Evolutionary conservation across 2,888 invertebrate genomes (phyloP).

Genomic region (Catocala fraxini): DNA sequence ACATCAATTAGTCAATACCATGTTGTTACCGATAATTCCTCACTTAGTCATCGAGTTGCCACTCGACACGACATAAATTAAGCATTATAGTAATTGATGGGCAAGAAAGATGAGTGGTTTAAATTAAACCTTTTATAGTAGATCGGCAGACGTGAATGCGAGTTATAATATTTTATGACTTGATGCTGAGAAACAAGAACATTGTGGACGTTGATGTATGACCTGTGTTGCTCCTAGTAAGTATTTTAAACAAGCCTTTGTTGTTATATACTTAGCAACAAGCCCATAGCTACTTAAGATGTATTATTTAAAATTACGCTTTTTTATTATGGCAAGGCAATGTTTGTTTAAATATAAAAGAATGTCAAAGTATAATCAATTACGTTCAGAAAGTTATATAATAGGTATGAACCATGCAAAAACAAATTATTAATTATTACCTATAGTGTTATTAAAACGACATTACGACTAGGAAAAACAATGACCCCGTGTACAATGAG

Average conservation of each 20-base stretch:
- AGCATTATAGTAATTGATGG: constrained; percentile 40
- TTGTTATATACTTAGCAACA: constrained; percentile 1
- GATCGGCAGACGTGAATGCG: constrained; percentile 12
- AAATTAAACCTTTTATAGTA: constrained; percentile 34
- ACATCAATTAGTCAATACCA: constrained; percentile 53
- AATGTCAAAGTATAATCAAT: no score
- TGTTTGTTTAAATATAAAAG: no score
- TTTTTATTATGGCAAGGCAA: neutral
- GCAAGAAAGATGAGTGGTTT: constrained; percentile 36
- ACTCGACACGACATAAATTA: constrained; percentile 52
- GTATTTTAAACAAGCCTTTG: constrained; percentile 8
- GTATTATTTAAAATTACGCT: neutral
- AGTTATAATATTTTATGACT: constrained; percentile 21
- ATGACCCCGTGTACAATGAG: constrained; percentile 7
- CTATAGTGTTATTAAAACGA: no score
- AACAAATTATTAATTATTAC: neutral
- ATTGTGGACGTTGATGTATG: constrained; percentile 13
- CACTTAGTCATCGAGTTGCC: constrained; percentile 55
- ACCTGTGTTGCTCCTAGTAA: neutral
- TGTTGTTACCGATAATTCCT: constrained; percentile 55
- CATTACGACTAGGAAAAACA: no score
- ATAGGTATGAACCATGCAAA: neutral
- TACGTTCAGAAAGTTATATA: no score
- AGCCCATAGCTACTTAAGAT: neutral
- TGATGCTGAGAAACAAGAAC: constrained; percentile 16